Base-by-base conservation (phyloP, 2,888 invertebrate genomes). In the Hymenopus coronatus region DNA sequence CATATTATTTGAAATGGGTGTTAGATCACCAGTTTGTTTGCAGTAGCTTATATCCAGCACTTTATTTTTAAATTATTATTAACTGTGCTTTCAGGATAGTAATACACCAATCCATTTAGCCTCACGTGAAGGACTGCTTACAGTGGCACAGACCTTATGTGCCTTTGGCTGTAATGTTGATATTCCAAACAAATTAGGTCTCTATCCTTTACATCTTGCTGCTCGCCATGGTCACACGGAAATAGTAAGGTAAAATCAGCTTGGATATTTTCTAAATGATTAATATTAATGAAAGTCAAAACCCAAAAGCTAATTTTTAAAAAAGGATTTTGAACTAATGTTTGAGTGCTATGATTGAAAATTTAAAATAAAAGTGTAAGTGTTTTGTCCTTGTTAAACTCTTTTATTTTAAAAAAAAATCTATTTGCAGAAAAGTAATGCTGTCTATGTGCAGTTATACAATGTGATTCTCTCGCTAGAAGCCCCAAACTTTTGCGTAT, bases 191-290 rank as follows among this genome's bases (percentile, higher is more conserved):
- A 93, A 94, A 89, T 94, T 94, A 91, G 96, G 96, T 27, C 92
- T 95, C 84, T 95, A 94, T 91, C 96, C 97, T 1, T 92, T 97
- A 85, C 97, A 97, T 92, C 93, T 96, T 90, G 96, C 97, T 88
- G 95, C 96, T 83, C 95, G 95, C 92, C 94, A 95, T 92, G 97
- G 97, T 27, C 96, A 96, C 92, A 95, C 95, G 88, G 96, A 96
- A 92, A 94, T 97, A 91, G 96, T 96, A 33, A 93, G 96, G 94
- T 90, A 25, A 84, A 84, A 33, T 46, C 20, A n/a, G 14, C 6
- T 28, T 28, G 3, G 27, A 54, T 87, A 85, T 28, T 81, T 88
- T 46, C n/a, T 40, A 70, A 20, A 9, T 70, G 25, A 20, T 25
- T 20, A 70, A 70, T 20, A 25, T 14, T 54, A 20, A 1, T 54